Percentiles rank a stretch among this genome's conserved stretches.
These are phyloP conservation scores for Neodiprion lecontei DNA, from an alignment of 1,140 invertebrate genomes.

Conservation along the genomic window DNA sequence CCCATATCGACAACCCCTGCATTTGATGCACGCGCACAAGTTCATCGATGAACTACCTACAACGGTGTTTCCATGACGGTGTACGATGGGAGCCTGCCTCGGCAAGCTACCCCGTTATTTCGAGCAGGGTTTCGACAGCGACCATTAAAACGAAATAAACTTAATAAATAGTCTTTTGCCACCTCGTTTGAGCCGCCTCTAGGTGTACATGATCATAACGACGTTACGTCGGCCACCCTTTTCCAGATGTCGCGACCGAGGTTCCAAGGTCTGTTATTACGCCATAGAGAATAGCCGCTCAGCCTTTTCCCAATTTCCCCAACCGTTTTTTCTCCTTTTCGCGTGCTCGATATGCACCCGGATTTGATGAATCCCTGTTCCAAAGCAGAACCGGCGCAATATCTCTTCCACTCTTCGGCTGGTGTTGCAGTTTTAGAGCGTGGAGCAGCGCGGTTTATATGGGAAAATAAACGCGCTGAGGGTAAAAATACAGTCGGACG, in stretches of 20 bases:
- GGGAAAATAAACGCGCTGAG: neutral
- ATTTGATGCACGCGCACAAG: no score
- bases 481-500: neutral
- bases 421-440: no score
- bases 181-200: neutral
- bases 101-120: neutral
- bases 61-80: no score
- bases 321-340: neutral
- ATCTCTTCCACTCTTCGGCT: no score
- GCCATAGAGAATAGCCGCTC: neutral
- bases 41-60: no score
- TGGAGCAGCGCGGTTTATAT: neutral
- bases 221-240: neutral
- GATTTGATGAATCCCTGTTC: neutral
- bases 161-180: conserved; percentile 1
- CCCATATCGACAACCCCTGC: no score
- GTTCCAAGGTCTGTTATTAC: neutral
- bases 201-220: neutral
- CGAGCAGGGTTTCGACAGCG: neutral
- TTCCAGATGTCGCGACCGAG: neutral
- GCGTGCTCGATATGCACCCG: neutral
- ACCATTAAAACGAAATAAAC: neutral
- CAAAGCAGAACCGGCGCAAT: no score
- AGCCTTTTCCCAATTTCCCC: neutral
- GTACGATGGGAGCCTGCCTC: neutral